Base-by-base conservation (phyloP, 2,888 invertebrate species). In the Alloplasta piceator region DNA sequence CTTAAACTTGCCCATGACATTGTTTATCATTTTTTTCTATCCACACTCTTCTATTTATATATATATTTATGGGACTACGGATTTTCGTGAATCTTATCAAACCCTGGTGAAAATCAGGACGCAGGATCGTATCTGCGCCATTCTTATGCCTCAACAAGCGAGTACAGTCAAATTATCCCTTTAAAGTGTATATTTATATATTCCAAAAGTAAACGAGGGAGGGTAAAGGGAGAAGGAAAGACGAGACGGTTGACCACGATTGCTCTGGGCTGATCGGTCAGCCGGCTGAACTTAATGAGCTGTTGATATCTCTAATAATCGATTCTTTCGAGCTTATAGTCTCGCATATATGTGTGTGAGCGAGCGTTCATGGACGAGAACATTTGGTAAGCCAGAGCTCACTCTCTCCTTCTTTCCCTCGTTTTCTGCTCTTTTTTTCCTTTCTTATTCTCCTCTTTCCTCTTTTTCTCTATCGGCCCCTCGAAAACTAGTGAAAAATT, bases 221-320 rank as follows among this genome's bases (percentile, higher is more conserved):
- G 26, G 26, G 3, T 26, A 52, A 10, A 10, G 52, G 26, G 48
- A 48, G 58, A 67, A 48, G 48, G 38, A 12, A 38, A 72, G 64
- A 74, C 58, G 80, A 52, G 77, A 73, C 60, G 77, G 80, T 77
- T 77, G 70, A 81, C 80, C 80, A 52, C 70, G 50, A 14, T 56
- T 56, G 66, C 67, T 36, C 67, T 63, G 68, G 63, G 61, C 67
- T 50, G 72, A 60, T 48, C 55, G 63, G 58, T 76, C 73, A 52
- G 39, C 41, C 64, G 64, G 52, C 68, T 68, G 63, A 76, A 68
- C 76, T 60, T 81, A 77, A 81, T 77, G 80, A 77, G 73, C 73
- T 81, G 80, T 81, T 77, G 80, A 81, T 81, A 81, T 77, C 73
- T 74, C 77, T 81, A 81, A 81, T 81, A 77, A 77, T 77, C 80